These are phyloP conservation scores for Polietes domitor DNA, from an alignment of 2,888 invertebrate species.

Conservation along the genomic window DNA sequence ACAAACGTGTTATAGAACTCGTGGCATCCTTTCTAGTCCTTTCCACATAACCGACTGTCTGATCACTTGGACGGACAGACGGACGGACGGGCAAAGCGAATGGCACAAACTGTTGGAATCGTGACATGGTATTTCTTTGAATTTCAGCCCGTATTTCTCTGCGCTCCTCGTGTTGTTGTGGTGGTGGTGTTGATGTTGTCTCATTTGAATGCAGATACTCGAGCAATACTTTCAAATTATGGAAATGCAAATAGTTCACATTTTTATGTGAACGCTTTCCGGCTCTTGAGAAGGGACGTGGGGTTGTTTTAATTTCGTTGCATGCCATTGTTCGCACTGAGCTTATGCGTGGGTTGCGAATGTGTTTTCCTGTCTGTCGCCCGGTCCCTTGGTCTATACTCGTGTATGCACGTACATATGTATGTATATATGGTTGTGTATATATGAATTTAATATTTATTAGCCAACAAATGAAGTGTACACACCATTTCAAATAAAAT, in stretches of 20 bases:
- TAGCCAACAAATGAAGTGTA: slow-evolving; percentile 66
- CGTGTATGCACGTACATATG: neutral
- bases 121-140: slow-evolving; percentile 62
- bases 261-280: slow-evolving; percentile 49
- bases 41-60: neutral
- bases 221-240: slow-evolving; percentile 60
- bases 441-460: slow-evolving; percentile 60
- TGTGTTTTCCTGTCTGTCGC: slow-evolving; percentile 18
- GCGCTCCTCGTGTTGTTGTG: neutral
- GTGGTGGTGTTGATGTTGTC: slow-evolving; percentile 28
- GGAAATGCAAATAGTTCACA: slow-evolving; percentile 64
- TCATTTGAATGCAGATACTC: slow-evolving; percentile 52
- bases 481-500: slow-evolving; percentile 65
- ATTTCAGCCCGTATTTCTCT: slow-evolving; percentile 59
- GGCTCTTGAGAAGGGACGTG: neutral
- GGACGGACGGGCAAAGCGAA: slow-evolving; percentile 15
- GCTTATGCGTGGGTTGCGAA: neutral
- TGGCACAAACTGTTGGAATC: slow-evolving; percentile 40
- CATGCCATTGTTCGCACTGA: slow-evolving; percentile 42
- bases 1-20: neutral
- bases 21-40: neutral
- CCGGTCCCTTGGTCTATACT: neutral
- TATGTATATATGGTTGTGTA: slow-evolving; percentile 14
- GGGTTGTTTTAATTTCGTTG: slow-evolving; percentile 51
- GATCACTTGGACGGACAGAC: slow-evolving; percentile 18